Conservation (phyloP, 2,113 vertebrate genomes). For the Xiphophorus hellerii region DNA sequence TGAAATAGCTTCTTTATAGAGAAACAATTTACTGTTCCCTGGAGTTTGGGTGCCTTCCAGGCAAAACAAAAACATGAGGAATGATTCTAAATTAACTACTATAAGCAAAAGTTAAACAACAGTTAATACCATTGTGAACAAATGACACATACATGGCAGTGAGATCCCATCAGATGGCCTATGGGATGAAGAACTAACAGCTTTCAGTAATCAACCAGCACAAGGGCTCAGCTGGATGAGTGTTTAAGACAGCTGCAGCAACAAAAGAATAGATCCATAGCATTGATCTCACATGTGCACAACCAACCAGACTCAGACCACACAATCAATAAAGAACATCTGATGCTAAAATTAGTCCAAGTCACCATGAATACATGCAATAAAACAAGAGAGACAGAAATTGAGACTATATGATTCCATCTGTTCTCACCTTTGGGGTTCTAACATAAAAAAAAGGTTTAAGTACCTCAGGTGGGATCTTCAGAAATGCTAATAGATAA, state of each 20-base stretch:
- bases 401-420: neutral
- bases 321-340: slow-evolving; percentile 40
- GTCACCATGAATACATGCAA: slow-evolving; percentile 23
- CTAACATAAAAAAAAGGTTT: slow-evolving; percentile 20
- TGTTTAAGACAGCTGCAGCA: slow-evolving; percentile 52
- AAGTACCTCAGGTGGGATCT: slow-evolving; percentile 20
- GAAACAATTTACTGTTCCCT: no score
- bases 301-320: slow-evolving; percentile 15
- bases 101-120: neutral
- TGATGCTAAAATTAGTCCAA: slow-evolving; percentile 50
- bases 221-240: slow-evolving; percentile 46
- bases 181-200: slow-evolving; percentile 34
- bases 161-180: slow-evolving; percentile 41
- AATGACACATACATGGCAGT: slow-evolving; percentile 35
- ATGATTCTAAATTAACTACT: neutral
- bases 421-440: neutral
- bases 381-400: slow-evolving; percentile 33
- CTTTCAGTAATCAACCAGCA: slow-evolving; percentile 66
- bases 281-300: slow-evolving; percentile 51
- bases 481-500: neutral
- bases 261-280: slow-evolving; percentile 62
- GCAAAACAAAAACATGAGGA: neutral
- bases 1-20: no score
- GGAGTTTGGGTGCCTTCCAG: neutral
- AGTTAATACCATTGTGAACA: neutral